phyloP scores from a whole-genome alignment of 1,140 invertebrate genomes.

The Ganaspis sp. region DNA sequence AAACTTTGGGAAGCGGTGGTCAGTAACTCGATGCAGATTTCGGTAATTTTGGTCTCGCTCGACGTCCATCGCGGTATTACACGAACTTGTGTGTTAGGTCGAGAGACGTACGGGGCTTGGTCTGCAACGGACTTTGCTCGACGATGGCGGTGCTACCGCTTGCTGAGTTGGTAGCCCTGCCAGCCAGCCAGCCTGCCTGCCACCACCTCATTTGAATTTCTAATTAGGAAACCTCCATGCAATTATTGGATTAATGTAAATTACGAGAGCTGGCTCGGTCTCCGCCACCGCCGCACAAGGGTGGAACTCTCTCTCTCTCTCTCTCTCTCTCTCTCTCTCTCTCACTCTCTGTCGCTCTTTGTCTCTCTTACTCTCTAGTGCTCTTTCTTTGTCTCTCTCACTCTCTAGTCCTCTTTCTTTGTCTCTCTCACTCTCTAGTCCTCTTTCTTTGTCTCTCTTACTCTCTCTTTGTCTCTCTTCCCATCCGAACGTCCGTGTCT shows the following conservation, averaged over 20 bases:
- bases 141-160: slow-evolving; percentile 66
- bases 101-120: slow-evolving; percentile 52
- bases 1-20: slow-evolving; percentile 33
- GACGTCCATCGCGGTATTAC: slow-evolving; percentile 69
- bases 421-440: slow-evolving; percentile 56
- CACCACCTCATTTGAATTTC: slow-evolving; percentile 93
- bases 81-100: slow-evolving; percentile 62
- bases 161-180: slow-evolving; percentile 75
- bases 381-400: slow-evolving; percentile 43
- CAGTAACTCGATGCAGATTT: slow-evolving; percentile 67
- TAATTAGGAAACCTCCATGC: slow-evolving; percentile 93
- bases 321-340: slow-evolving; percentile 38
- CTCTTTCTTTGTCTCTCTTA: slow-evolving; percentile 37
- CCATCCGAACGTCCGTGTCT: slow-evolving; percentile 51
- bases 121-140: slow-evolving; percentile 70
- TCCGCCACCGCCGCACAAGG: slow-evolving; percentile 74
- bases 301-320: slow-evolving; percentile 61
- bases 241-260: slow-evolving; percentile 96
- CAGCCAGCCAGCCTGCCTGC: slow-evolving; percentile 74
- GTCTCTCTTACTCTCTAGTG: slow-evolving; percentile 70
- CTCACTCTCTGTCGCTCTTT: slow-evolving; percentile 53
- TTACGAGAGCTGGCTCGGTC: slow-evolving; percentile 87
- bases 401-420: slow-evolving; percentile 59
- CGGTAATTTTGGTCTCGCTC: slow-evolving; percentile 68
- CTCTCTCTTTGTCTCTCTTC: slow-evolving; percentile 46